These are phyloP conservation scores for Bradypus variegatus DNA, from an alignment of 2,797 vertebrate species.

Conservation along the genomic window DNA sequence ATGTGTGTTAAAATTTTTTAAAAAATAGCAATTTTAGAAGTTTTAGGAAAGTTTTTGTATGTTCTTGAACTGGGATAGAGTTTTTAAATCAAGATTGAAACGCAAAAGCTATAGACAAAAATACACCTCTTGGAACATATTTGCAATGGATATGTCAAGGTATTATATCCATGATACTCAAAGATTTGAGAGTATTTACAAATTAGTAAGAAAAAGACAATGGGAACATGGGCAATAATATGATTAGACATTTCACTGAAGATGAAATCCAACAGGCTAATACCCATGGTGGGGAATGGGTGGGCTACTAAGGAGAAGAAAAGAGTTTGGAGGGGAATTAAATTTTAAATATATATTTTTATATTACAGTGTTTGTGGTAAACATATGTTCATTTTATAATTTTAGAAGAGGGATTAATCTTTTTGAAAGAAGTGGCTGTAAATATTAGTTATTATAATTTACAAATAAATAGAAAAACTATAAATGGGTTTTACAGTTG, in stretches of 20 bases:
- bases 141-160: not conserved
- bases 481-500: not conserved
- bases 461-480: not conserved
- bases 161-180: not conserved
- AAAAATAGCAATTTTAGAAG: not conserved
- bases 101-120: not conserved
- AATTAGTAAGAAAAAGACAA: not conserved
- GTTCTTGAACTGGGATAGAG: not conserved
- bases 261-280: not conserved
- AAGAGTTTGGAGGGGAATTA: not conserved
- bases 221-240: not conserved
- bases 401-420: conserved; percentile 18
- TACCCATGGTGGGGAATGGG: not conserved
- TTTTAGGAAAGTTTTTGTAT: not conserved
- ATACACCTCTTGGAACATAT: not conserved
- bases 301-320: not conserved
- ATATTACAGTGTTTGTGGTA: not conserved
- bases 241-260: not conserved
- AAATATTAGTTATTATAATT: not conserved
- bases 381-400: conserved; percentile 8
- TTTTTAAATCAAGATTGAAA: not conserved
- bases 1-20: not conserved
- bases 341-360: not conserved
- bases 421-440: conserved; percentile 3
- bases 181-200: not conserved